These are phyloP conservation scores for Cathartes aura DNA, from an alignment of 2,113 vertebrate species.

Conservation along the genomic window DNA sequence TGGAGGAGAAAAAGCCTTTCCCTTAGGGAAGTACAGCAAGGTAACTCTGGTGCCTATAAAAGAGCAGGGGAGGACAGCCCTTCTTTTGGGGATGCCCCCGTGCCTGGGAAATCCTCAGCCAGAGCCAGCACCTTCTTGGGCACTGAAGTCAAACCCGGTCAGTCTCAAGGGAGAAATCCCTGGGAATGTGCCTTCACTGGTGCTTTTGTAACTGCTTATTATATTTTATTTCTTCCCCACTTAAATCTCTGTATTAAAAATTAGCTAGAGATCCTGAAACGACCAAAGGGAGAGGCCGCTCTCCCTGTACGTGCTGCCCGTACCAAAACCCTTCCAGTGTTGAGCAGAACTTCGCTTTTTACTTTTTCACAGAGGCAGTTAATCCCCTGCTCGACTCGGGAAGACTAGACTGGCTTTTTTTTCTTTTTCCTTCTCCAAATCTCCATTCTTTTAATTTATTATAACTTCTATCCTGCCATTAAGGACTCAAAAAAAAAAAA, in stretches of 20 bases:
- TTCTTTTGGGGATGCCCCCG: accelerated
- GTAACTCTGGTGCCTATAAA: background rate
- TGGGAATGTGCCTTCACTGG: background rate
- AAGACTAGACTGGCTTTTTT: background rate
- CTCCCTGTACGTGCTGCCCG: accelerated
- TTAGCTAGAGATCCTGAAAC: background rate
- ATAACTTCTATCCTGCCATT: background rate
- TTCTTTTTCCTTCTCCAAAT: background rate
- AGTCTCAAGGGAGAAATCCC: background rate
- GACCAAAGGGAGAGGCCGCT: background rate
- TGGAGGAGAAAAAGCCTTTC: background rate
- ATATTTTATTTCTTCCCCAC: background rate
- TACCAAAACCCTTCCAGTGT: background rate
- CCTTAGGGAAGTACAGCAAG: background rate
- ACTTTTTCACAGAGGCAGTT: background rate
- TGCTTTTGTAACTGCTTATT: background rate
- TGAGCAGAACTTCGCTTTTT: background rate
- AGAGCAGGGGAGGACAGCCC: background rate
- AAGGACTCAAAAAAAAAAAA: background rate
- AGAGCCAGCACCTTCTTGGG: background rate
- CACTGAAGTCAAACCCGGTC: background rate
- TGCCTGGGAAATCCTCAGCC: background rate
- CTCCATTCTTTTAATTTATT: background rate
- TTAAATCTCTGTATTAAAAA: background rate
- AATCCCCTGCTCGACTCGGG: accelerated